phyloP scores from a whole-genome alignment of 2,888 invertebrate genomes.

The Limnephilus marmoratus region DNA sequence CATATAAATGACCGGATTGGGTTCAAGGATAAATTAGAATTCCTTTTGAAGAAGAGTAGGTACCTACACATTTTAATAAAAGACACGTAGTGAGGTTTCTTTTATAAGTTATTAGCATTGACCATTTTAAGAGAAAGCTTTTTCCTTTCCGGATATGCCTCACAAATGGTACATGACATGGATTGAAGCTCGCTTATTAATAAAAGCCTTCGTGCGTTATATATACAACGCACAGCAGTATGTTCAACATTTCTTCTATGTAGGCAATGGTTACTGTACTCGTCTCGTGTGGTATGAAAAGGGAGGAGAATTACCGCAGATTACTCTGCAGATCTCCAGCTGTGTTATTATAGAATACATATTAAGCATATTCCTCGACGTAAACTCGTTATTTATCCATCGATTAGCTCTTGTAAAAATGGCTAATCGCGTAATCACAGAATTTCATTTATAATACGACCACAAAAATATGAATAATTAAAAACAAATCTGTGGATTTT shows the following conservation, averaged over 20 bases:
- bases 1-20: neutral
- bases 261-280: neutral
- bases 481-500: neutral
- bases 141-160: neutral
- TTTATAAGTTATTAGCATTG: neutral
- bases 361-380: neutral
- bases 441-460: neutral
- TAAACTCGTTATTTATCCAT: neutral
- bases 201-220: neutral
- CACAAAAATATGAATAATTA: neutral
- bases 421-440: neutral
- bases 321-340: too few relatives aligned
- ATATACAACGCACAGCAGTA: neutral
- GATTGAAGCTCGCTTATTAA: neutral
- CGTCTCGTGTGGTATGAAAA: neutral
- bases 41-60: neutral
- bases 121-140: conserved; percentile 2
- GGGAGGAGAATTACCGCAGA: too few relatives aligned
- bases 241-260: neutral
- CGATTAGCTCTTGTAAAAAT: neutral
- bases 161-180: neutral
- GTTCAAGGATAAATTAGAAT: neutral
- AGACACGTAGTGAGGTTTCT: neutral
- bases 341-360: too few relatives aligned
- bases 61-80: neutral